Conservation (phyloP, 2,113 vertebrate species). For the Sceloporus tristichus region DNA sequence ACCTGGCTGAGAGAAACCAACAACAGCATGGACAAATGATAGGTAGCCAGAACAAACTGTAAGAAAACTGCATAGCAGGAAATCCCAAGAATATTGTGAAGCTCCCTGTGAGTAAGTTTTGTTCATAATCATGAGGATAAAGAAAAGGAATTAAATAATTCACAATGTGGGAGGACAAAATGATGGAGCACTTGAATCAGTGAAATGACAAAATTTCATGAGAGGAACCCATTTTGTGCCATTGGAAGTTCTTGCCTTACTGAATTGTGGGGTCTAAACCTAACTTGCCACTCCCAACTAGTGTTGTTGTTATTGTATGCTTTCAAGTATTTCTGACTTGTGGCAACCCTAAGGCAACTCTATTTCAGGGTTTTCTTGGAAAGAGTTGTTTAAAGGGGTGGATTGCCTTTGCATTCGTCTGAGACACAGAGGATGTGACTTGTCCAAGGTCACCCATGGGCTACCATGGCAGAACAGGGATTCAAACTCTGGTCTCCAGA, state of each 20-base stretch:
- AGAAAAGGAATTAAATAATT: not conserved
- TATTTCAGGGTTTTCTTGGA: too few species aligned
- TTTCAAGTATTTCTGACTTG: too few species aligned
- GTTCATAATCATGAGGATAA: not conserved
- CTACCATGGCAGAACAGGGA: too few species aligned
- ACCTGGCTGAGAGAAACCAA: not conserved
- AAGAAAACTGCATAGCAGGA: not conserved
- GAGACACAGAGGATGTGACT: too few species aligned
- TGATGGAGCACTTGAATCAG: not conserved
- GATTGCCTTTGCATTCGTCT: too few species aligned
- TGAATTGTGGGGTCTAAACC: not conserved
- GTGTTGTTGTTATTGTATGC: too few species aligned
- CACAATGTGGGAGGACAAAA: not conserved
- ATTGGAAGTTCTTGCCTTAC: not conserved
- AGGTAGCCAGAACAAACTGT: not conserved
- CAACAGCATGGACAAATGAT: too few species aligned
- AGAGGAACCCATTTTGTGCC: not conserved
- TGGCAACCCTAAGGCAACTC: too few species aligned
- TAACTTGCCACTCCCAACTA: too few species aligned
- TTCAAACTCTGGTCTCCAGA: too few species aligned
- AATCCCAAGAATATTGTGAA: not conserved
- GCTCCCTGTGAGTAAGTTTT: not conserved
- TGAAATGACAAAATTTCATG: not conserved
- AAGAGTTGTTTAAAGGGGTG: too few species aligned
- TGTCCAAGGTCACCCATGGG: too few species aligned